Percentiles rank a stretch among this genome's conserved stretches.
phyloP scores from a whole-genome alignment of 1,140 invertebrate species.

The Lordiphosa stackelbergi region DNA sequence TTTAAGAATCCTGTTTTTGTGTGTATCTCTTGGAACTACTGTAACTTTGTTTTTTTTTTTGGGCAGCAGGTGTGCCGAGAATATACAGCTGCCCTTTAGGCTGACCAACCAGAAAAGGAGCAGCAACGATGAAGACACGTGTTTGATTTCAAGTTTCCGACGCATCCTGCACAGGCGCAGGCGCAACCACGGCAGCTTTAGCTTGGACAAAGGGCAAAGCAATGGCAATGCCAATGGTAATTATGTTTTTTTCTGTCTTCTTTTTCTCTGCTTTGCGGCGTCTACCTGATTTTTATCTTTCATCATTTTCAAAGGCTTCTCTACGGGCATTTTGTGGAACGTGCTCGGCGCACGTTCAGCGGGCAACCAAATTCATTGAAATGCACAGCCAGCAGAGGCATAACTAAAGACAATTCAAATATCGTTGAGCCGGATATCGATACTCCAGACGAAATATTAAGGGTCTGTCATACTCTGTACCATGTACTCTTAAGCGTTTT shows the following conservation, averaged over 20 bases:
- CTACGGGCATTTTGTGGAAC: conserved; percentile 59
- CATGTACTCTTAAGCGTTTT: background rate
- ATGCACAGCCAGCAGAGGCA: conserved; percentile 25
- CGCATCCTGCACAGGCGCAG: conserved; percentile 55
- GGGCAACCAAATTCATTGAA: conserved; percentile 35
- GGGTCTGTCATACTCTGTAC: conserved; percentile 9
- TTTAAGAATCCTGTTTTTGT: conserved; percentile 63
- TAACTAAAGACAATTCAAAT: conserved; percentile 47
- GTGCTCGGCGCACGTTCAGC: conserved; percentile 63
- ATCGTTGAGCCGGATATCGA: conserved; percentile 64
- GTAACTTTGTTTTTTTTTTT: conserved; percentile 59
- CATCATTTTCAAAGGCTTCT: conserved; percentile 52
- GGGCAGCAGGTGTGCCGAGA: conserved; percentile 59
- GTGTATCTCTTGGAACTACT: conserved; percentile 42
- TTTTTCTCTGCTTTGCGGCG: conserved; percentile 26
- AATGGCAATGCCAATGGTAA: conserved; percentile 51
- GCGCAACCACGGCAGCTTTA: conserved; percentile 30
- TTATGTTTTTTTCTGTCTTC: conserved; percentile 48
- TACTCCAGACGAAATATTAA: conserved; percentile 46
- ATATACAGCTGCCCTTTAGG: conserved; percentile 42
- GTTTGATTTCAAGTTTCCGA: conserved; percentile 72
- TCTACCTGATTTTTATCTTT: conserved; percentile 73
- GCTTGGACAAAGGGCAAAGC: conserved; percentile 33
- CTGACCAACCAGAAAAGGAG: conserved; percentile 64
- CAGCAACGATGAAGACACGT: conserved; percentile 51